Conservation (phyloP, 2,113 vertebrate species). For the Elgaria multicarinata region DNA sequence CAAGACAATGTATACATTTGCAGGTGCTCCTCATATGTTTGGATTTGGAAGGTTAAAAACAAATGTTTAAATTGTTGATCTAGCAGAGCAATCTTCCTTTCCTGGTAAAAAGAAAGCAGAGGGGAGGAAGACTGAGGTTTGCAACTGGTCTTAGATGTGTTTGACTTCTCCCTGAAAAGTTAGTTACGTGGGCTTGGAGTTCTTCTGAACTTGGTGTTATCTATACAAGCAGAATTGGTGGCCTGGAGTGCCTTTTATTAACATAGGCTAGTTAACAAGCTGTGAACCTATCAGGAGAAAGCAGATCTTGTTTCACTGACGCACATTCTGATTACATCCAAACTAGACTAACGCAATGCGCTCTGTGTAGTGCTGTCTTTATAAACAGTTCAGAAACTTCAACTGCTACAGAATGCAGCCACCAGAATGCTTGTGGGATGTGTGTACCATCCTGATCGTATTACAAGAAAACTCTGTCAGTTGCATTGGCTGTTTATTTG, state of each 20-base stretch:
- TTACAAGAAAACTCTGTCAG: no score
- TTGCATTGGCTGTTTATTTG: no score
- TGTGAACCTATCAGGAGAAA: neutral
- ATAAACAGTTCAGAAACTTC: neutral
- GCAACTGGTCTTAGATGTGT: neutral
- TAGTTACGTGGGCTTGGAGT: neutral
- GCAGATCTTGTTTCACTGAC: neutral
- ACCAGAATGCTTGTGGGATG: neutral
- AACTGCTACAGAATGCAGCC: neutral
- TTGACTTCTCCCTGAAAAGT: neutral
- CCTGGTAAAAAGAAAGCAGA: neutral
- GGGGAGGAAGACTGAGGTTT: neutral
- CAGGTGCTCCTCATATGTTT: neutral
- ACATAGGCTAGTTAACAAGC: neutral
- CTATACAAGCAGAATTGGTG: neutral
- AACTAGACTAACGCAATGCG: neutral
- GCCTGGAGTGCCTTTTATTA: neutral
- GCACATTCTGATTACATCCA: neutral
- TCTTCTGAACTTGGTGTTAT: neutral
- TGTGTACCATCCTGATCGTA: no score
- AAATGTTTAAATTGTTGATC: slow-evolving; percentile 42
- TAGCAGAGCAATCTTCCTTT: slow-evolving; percentile 9
- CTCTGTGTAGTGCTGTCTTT: neutral
- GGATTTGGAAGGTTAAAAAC: slow-evolving; percentile 48
- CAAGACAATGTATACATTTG: neutral